Percentiles rank a stretch among this genome's conserved stretches.
Conservation (phyloP, 1,140 invertebrate genomes). For the Rhagoletis zephyria region DNA sequence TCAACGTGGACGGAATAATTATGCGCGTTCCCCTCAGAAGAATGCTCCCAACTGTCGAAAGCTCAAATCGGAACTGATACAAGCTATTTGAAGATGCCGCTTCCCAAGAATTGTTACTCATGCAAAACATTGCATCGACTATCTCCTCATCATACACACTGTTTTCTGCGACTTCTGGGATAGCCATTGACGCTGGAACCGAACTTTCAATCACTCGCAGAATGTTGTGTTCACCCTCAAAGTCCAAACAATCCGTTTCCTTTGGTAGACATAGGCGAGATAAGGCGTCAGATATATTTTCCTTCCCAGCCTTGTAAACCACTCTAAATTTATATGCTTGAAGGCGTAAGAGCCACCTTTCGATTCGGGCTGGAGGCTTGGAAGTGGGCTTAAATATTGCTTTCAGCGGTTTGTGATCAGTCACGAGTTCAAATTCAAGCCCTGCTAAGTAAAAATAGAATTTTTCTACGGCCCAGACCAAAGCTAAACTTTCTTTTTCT, state of each 20-base stretch:
- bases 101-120: constrained; percentile 53
- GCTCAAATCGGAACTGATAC: constrained; percentile 57
- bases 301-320: constrained; percentile 67
- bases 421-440: constrained; percentile 29
- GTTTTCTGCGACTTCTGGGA: background rate
- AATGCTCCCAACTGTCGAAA: constrained; percentile 53
- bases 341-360: constrained; percentile 68
- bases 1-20: constrained; percentile 64
- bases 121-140: constrained; percentile 47
- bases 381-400: constrained; percentile 61
- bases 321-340: constrained; percentile 67
- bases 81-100: constrained; percentile 2
- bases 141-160: constrained; percentile 55
- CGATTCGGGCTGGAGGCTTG: constrained; percentile 64
- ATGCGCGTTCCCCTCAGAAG: constrained; percentile 58
- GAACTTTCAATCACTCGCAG: background rate
- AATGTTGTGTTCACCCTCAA: background rate
- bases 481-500: constrained; percentile 17
- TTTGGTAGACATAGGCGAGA: constrained; percentile 57
- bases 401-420: constrained; percentile 57
- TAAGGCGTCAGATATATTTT: constrained; percentile 71
- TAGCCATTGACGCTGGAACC: background rate
- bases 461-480: constrained; percentile 21
- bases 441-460: constrained; percentile 51
- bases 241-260: background rate